Percentiles rank a stretch among this genome's conserved stretches.
phyloP scores from a whole-genome alignment of 1,140 invertebrate genomes.

The Megalopta genalis region DNA sequence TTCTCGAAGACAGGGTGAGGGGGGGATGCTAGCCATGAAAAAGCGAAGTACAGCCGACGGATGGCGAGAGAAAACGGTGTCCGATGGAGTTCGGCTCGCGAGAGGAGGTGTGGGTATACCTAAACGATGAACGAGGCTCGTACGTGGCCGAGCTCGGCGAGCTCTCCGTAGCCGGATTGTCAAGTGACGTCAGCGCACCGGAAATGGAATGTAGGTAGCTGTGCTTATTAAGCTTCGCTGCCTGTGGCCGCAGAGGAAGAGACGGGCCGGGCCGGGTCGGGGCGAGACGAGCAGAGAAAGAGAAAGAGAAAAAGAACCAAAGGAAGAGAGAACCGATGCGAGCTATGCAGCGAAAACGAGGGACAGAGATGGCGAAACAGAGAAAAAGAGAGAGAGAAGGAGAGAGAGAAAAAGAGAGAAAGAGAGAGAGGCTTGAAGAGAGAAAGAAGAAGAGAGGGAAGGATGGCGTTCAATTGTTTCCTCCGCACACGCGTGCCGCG shows the following conservation, averaged over 20 bases:
- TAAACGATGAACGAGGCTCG: slow-evolving; percentile 53
- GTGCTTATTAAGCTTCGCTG: slow-evolving; percentile 77
- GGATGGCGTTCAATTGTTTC: slow-evolving; percentile 77
- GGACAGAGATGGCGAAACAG: slow-evolving; percentile 60
- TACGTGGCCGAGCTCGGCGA: slow-evolving; percentile 55
- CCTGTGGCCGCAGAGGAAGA: slow-evolving; percentile 35
- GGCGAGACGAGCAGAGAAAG: slow-evolving; percentile 12
- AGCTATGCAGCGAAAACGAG: slow-evolving; percentile 50
- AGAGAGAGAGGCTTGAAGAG: slow-evolving; percentile 25
- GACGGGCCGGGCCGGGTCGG: background rate
- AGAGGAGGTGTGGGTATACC: slow-evolving; percentile 44
- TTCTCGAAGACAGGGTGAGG: too few relatives aligned
- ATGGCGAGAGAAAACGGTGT: slow-evolving; percentile 29
- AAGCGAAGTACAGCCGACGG: background rate
- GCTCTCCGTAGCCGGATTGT: slow-evolving; percentile 71
- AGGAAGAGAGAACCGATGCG: slow-evolving; percentile 12
- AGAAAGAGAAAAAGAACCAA: slow-evolving; percentile 37
- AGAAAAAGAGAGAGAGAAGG: slow-evolving; percentile 17
- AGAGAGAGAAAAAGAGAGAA: slow-evolving; percentile 1
- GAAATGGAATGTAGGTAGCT: slow-evolving; percentile 81
- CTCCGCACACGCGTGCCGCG: slow-evolving; percentile 77
- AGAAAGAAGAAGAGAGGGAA: slow-evolving; percentile 62
- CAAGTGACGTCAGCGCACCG: slow-evolving; percentile 78
- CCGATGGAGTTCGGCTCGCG: slow-evolving; percentile 14
- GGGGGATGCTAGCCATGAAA: background rate